Base-by-base conservation (phyloP, 1,140 invertebrate genomes). In the Plectrocnemia conspersa region DNA sequence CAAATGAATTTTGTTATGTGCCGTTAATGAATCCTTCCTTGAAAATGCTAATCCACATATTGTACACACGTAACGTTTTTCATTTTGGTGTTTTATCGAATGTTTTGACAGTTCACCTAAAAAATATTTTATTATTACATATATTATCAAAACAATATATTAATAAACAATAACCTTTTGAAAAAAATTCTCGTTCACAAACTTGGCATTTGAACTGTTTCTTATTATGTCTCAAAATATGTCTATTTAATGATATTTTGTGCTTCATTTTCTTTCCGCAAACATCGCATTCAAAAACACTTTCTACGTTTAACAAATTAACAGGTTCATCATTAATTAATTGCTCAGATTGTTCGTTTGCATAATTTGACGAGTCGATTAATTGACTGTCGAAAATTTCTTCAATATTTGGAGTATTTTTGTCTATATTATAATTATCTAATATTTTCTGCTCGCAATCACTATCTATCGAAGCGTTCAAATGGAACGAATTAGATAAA, bases 21-120 rank as follows among this genome's bases (percentile, higher is more conserved):
- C 35, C 25, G n/a, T 42, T 21, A 53, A 22, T n/a, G 50, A 29
- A 29, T 53, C 50, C 27, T 44, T 44, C 45, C 50, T 53, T 24
- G 40, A 53, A 33, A 53, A 53, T 32, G 36, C 1, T 11, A 41
- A 24, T 10, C 38, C 50, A 44, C 50, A 53, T 11, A 27, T 36
- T 5, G 42, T 24, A 32, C 50, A 53, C 42, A 53, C 24, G 16
- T 21, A 33, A 16, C n/a, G n/a, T 18, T 42, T n/a, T 41, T 42
- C 6, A 9, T 19, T 3, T n/a, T 11, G 27, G 16, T 53, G 50
- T 9, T 27, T 2, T 18, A 44, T 21, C 18, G 4, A n/a, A 33
- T 53, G 50, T 32, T 44, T 53, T 7, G 9, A 33, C 16, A 53
- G 19, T 13, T 42, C 38, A 32, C 21, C 50, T 53, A 38, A 22